Evolutionary conservation across 2,113 vertebrate species (phyloP).

Genomic region (Dendrocopos noguchii): DNA sequence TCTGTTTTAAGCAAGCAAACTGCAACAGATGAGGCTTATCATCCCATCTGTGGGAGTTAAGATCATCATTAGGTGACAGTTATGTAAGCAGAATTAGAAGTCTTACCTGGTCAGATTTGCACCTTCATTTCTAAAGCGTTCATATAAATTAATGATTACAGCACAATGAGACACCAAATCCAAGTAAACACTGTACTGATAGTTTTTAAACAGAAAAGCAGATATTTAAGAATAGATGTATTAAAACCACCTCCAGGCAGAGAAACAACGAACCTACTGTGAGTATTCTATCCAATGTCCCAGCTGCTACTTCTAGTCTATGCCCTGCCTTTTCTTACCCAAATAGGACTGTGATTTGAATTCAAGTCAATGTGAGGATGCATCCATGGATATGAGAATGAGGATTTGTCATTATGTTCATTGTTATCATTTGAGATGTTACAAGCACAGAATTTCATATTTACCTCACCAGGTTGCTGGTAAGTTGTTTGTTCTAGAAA

Average conservation of each 20-base stretch:
- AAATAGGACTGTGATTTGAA: neutral
- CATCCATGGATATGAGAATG: neutral
- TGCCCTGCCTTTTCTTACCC: neutral
- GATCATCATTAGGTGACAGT: neutral
- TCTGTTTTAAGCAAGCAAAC: neutral
- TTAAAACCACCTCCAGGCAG: neutral
- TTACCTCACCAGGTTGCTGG: neutral
- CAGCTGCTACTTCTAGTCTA: neutral
- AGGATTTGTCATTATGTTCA: neutral
- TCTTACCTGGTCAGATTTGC: neutral
- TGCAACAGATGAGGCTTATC: neutral
- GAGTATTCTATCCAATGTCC: neutral
- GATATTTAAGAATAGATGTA: neutral
- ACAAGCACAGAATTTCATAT: neutral
- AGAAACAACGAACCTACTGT: neutral
- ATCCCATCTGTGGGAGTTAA: neutral
- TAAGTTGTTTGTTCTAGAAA: neutral
- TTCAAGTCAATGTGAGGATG: neutral
- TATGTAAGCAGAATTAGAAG: neutral
- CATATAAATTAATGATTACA: neutral
- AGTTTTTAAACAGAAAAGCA: neutral
- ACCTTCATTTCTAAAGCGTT: neutral
- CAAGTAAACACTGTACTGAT: neutral
- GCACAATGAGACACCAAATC: neutral
- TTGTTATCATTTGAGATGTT: neutral